phyloP scores from a whole-genome alignment of 2,888 invertebrate species.

The Microctonus hyperodae region DNA sequence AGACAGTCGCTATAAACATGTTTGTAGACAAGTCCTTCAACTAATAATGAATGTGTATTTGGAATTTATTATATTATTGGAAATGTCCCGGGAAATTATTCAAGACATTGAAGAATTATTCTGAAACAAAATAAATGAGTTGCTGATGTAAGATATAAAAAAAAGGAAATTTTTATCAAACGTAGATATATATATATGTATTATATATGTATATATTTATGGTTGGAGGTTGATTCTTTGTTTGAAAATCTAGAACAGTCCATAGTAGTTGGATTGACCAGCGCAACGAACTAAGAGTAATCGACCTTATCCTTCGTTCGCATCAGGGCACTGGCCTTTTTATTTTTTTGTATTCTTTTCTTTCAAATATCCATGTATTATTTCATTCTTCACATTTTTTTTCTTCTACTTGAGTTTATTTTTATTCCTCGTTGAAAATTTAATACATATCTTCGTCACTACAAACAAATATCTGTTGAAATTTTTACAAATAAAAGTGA shows the following conservation, averaged over 20 bases:
- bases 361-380: neutral
- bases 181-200: neutral
- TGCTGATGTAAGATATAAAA: neutral
- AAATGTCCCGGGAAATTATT: neutral
- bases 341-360: neutral
- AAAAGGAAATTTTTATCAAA: neutral
- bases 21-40: neutral
- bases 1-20: neutral
- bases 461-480: too few species aligned
- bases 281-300: conserved; percentile 15
- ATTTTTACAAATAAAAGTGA: too few species aligned
- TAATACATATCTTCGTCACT: too few species aligned
- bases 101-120: neutral
- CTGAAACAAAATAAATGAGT: neutral
- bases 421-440: too few species aligned
- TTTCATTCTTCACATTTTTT: neutral
- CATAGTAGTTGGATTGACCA: conserved; percentile 1
- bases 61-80: neutral
- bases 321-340: conserved; percentile 25
- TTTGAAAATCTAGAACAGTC: conserved; percentile 8
- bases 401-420: neutral
- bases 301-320: conserved; percentile 22
- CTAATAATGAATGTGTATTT: neutral
- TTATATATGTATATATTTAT: neutral
- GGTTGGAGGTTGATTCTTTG: conserved; percentile 16